A percentile compares a stretch with the other conserved stretches of the same genome.
Conservation (phyloP, 2,888 invertebrate species). For the Drosophila nigritarsus region DNA sequence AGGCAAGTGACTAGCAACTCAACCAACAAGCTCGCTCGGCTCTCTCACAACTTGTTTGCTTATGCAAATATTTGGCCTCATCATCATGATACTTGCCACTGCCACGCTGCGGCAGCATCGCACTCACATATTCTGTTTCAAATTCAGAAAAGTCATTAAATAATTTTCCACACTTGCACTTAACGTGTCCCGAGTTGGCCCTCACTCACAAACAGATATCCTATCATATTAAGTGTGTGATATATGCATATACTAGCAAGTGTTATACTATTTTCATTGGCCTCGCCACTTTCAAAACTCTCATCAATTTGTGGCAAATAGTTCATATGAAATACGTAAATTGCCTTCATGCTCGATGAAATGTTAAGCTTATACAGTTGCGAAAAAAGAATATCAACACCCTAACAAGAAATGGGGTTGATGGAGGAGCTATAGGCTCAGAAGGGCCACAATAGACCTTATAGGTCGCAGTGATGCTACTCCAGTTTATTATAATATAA, state of each 20-base stretch:
- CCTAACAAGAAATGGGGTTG: not conserved
- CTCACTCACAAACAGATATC: constrained; percentile 46
- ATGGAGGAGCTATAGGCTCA: too few relatives aligned
- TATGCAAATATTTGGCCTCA: constrained; percentile 77
- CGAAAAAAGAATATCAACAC: not conserved
- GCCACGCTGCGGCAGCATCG: constrained; percentile 50
- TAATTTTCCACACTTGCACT: constrained; percentile 81
- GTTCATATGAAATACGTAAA: constrained; percentile 51
- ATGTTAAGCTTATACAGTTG: constrained; percentile 20
- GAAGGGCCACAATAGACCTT: too few relatives aligned
- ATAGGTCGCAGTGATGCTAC: too few relatives aligned
- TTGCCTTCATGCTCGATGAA: constrained; percentile 37
- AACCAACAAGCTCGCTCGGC: constrained; percentile 30
- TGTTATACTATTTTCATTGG: constrained; percentile 34
- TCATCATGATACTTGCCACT: constrained; percentile 50
- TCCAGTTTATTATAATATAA: not conserved
- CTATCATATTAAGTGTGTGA: constrained; percentile 10
- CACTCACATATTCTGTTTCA: constrained; percentile 79
- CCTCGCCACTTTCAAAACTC: not conserved
- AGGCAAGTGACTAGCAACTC: constrained; percentile 43
- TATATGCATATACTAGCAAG: constrained; percentile 53
- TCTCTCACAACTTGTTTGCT: constrained; percentile 55
- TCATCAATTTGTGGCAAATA: constrained; percentile 32
- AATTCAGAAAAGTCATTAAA: constrained; percentile 82
- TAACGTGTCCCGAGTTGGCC: constrained; percentile 37